Evolutionary conservation across 2,888 invertebrate genomes (phyloP).

Genomic region (Leucania comma): DNA sequence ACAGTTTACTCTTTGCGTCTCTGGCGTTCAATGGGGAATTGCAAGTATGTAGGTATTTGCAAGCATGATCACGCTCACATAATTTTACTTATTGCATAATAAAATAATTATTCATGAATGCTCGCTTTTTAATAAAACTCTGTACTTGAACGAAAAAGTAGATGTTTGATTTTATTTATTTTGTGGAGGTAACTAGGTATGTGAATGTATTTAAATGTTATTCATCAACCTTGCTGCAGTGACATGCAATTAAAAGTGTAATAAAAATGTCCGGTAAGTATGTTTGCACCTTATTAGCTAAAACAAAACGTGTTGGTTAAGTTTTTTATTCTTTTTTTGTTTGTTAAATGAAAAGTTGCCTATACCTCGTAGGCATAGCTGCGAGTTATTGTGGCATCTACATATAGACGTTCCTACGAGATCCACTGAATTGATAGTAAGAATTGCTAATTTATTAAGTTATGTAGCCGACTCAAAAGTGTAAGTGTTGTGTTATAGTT

Average conservation of each 20-base stretch:
- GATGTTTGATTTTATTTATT: slow-evolving; percentile 52
- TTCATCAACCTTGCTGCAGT: slow-evolving; percentile 67
- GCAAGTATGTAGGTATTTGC: slow-evolving; percentile 33
- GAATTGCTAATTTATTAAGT: too few species aligned
- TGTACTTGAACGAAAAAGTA: slow-evolving; percentile 36
- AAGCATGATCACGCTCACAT: slow-evolving; percentile 25
- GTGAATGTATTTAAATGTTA: slow-evolving; percentile 64
- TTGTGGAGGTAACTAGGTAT: slow-evolving; percentile 54
- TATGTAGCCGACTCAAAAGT: too few species aligned
- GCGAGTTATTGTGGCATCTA: too few species aligned
- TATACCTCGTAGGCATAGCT: too few species aligned
- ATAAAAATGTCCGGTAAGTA: slow-evolving; percentile 39
- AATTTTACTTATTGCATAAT: slow-evolving; percentile 28
- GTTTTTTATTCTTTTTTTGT: neutral
- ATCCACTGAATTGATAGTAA: too few species aligned
- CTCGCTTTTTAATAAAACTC: slow-evolving; percentile 16
- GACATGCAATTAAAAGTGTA: slow-evolving; percentile 63
- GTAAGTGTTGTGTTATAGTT: too few species aligned
- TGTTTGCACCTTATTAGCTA: slow-evolving; percentile 29
- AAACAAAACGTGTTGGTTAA: slow-evolving; percentile 1
- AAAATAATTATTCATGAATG: slow-evolving; percentile 6
- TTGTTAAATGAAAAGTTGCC: too few species aligned
- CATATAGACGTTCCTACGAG: too few species aligned
- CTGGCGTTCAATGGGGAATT: slow-evolving; percentile 38
- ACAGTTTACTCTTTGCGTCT: slow-evolving; percentile 14